Conservation (phyloP, 2,888 invertebrate species). For the Scaeva pyrastri region DNA sequence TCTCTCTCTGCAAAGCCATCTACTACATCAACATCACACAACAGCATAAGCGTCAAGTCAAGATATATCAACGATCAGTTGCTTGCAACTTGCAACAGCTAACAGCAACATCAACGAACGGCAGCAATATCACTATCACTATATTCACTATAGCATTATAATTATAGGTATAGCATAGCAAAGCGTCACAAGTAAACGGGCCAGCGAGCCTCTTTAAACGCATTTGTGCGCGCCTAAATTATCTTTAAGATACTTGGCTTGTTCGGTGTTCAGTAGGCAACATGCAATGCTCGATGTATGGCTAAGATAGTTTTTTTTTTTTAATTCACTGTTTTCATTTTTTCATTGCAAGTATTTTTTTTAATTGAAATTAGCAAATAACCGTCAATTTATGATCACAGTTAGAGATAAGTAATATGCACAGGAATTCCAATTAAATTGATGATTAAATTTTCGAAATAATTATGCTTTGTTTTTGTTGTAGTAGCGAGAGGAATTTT, state of each 20-base stretch:
- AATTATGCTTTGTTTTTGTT: conserved; percentile 36
- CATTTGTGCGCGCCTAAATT: conserved; percentile 55
- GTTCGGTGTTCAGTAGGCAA: conserved; percentile 70
- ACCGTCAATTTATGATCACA: conserved; percentile 75
- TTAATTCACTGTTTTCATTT: background rate
- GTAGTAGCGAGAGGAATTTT: background rate
- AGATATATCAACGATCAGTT: conserved; percentile 48
- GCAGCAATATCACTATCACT: no score
- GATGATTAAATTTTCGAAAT: conserved; percentile 70
- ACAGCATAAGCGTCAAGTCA: conserved; percentile 39
- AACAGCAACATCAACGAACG: conserved; percentile 6
- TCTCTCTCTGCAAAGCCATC: conserved; percentile 42
- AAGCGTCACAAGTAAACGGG: background rate
- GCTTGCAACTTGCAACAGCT: conserved; percentile 14
- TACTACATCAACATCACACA: conserved; percentile 68
- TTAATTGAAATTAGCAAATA: conserved; percentile 76
- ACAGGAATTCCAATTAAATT: conserved; percentile 73
- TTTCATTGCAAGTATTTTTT: conserved; percentile 51
- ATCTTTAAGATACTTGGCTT: conserved; percentile 61
- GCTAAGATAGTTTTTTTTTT: conserved; percentile 56
- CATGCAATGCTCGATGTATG: conserved; percentile 73
- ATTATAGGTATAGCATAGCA: background rate
- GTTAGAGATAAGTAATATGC: conserved; percentile 73
- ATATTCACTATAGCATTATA: no score
- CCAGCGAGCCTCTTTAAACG: conserved; percentile 39